Percentiles rank a stretch among this genome's conserved stretches.
phyloP scores from a whole-genome alignment of 2,113 vertebrate species.

The Scophthalmus maximus region DNA sequence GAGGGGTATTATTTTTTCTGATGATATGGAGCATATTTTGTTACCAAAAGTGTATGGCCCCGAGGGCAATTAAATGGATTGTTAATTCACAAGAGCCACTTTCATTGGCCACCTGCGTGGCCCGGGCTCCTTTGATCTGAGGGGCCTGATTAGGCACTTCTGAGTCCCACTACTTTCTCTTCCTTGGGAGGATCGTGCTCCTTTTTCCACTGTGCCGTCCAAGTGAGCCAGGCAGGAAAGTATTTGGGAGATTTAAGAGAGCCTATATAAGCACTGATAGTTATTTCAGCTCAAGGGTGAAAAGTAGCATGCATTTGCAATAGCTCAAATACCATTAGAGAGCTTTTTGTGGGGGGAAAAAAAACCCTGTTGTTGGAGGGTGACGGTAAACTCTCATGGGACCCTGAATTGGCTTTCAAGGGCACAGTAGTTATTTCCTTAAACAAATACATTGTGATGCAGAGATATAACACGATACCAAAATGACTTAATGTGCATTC shows the following conservation, averaged over 20 bases:
- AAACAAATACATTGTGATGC: constrained; percentile 27
- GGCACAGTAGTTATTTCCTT: constrained; percentile 28
- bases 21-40: constrained; percentile 81
- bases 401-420: constrained; percentile 34
- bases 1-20: constrained; percentile 79
- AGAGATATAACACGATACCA: constrained; percentile 10
- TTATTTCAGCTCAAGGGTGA: constrained; percentile 82
- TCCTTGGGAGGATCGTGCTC: constrained; percentile 69
- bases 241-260: constrained; percentile 84
- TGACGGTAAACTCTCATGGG: constrained; percentile 46
- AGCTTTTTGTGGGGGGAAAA: constrained; percentile 36
- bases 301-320: constrained; percentile 75
- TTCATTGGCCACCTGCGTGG: constrained; percentile 78
- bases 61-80: constrained; percentile 78
- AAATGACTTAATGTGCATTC: constrained; percentile 31
- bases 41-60: constrained; percentile 67
- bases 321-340: constrained; percentile 72
- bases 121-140: constrained; percentile 76
- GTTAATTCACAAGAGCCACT: constrained; percentile 77
- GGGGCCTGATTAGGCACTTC: constrained; percentile 75
- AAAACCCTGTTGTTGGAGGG: constrained; percentile 35
- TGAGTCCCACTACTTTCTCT: constrained; percentile 74
- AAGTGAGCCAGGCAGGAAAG: constrained; percentile 83
- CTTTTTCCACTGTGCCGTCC: constrained; percentile 82
- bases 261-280: constrained; percentile 80